Evolutionary conservation across 2,888 invertebrate genomes (phyloP), one percentile per base, ranked within the genome.

Genomic region (Congeria kusceri): DNA sequence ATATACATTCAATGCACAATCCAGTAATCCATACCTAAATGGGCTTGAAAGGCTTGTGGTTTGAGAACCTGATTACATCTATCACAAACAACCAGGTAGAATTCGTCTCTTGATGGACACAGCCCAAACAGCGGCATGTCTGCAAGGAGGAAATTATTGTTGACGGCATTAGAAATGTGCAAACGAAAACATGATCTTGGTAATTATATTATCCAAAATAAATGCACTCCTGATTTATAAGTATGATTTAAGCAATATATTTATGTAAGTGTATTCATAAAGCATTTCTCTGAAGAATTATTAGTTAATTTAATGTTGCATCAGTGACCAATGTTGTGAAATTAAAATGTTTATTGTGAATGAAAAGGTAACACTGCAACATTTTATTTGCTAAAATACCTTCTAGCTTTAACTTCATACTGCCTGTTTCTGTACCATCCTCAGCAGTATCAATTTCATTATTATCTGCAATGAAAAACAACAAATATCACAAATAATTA

Each of bases 81-180:
- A 93, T 96, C 96, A 94, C 97, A 97, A 87, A 96, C 95, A 77
- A 96, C 96, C 79, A 96, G 95, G 92, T 96, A 96, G 88, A 97
- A 95, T 80, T 95, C 95, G 94, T 97, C 96, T 93, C 95, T 95
- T 90, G 96, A 96, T 28, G 97, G 97, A 90, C 96, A 96, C 89
- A 96, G 95, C 61, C 96, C 96, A 93, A 96, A 97, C 73, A 96
- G 95, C 86, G 95, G 95, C 95, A 96, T 96, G 92, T 96, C 96
- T 93, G 95, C 94, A 91, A 91, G 47, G 77, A 62, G 70, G 76
- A 63, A 5, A 53, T 7, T 13, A 39, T 39, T 15, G 3, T 15
- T 11, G 39, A 15, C 4, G 13, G 11, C 15, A 13, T 5, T 32
- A 32, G 32, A 3, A 39, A 39, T 39, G 39, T 39, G 39, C 39